Conservation (phyloP, 2,113 vertebrate species). For the Caranx ignobilis region DNA sequence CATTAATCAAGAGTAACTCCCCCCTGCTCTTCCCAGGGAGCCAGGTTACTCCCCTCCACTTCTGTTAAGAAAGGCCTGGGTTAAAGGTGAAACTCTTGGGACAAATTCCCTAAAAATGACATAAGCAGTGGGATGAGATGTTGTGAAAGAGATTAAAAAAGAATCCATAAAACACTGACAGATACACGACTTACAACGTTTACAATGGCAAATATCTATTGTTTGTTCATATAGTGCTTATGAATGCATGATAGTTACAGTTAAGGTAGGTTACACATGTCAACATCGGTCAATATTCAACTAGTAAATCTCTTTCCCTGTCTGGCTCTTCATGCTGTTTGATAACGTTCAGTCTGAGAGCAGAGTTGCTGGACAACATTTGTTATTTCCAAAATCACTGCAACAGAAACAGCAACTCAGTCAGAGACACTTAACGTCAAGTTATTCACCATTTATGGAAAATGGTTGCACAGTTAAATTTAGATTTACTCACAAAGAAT, state of each 20-base stretch:
- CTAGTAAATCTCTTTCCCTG: too few relatives aligned
- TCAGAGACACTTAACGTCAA: neutral
- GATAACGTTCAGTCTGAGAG: too few relatives aligned
- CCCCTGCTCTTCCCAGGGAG: conserved; percentile 16
- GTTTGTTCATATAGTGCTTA: too few relatives aligned
- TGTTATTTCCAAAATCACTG: neutral
- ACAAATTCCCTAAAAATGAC: neutral
- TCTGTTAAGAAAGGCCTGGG: conserved; percentile 12
- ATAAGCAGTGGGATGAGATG: conserved; percentile 25
- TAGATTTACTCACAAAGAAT: neutral
- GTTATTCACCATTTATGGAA: too few relatives aligned
- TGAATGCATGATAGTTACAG: too few relatives aligned
- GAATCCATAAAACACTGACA: conserved; percentile 6
- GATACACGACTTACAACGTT: too few relatives aligned
- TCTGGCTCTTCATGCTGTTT: too few relatives aligned
- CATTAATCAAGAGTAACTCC: conserved; percentile 28
- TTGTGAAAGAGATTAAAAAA: conserved; percentile 14
- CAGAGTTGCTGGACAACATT: neutral
- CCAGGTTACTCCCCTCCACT: conserved; percentile 42
- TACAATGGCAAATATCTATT: too few relatives aligned
- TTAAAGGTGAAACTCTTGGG: conserved; percentile 32
- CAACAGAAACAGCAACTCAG: neutral
- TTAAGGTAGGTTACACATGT: too few relatives aligned
- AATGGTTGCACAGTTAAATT: neutral
- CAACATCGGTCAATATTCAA: too few relatives aligned